These are phyloP conservation scores for Penaeus japonicus DNA, from an alignment of 1,140 invertebrate genomes.

Conservation along the genomic window DNA sequence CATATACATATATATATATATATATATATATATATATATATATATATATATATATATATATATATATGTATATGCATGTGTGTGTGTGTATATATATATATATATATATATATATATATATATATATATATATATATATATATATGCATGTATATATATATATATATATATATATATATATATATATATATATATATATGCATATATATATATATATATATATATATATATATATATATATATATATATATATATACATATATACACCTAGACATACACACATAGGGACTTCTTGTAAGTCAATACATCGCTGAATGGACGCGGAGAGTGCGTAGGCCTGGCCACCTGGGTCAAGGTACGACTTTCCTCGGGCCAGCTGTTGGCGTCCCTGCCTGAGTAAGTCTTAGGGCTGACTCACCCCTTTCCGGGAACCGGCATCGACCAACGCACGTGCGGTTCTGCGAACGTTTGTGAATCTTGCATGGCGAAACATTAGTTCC, in stretches of 20 bases:
- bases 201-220: conserved; percentile 33
- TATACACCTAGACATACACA: not conserved
- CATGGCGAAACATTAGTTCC: too few species aligned
- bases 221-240: conserved; percentile 36
- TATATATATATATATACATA: conserved; percentile 19
- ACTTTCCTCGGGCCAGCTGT: too few species aligned
- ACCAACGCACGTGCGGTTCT: too few species aligned
- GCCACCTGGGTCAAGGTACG: too few species aligned
- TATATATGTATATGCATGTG: not conserved
- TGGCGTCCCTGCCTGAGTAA: too few species aligned
- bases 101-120: conserved; percentile 27
- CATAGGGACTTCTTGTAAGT: too few species aligned
- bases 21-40: not conserved
- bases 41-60: not conserved
- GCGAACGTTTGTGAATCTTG: too few species aligned
- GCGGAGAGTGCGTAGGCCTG: too few species aligned
- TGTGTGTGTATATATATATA: not conserved
- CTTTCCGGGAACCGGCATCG: too few species aligned
- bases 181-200: conserved; percentile 30
- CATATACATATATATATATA: not conserved
- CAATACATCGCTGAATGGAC: too few species aligned
- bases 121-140: conserved; percentile 36
- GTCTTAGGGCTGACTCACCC: too few species aligned
- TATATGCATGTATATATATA: conserved; percentile 18
- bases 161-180: not conserved